Conservation (phyloP, 2,797 vertebrate species). For the Anguilla obscura region DNA sequence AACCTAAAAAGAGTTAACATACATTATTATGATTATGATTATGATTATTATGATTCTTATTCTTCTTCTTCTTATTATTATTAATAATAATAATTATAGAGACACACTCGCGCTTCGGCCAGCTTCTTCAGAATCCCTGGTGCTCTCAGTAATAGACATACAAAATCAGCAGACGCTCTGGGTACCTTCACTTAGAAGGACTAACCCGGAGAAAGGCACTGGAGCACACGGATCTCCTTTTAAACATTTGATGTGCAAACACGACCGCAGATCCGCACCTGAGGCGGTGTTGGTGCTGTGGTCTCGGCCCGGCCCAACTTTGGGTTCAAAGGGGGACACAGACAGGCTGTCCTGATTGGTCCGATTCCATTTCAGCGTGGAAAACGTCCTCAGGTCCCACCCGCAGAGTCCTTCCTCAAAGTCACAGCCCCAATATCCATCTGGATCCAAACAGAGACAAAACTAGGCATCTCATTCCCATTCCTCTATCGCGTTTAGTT, state of each 20-base stretch:
- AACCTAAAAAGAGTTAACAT: slow-evolving; percentile 58
- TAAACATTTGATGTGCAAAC: too few species aligned
- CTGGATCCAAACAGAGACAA: slow-evolving; percentile 38
- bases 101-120: too few species aligned
- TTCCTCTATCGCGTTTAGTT: neutral
- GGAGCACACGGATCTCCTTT: too few species aligned
- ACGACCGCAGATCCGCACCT: slow-evolving; percentile 61
- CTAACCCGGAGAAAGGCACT: too few species aligned
- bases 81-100: too few species aligned
- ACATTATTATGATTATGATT: neutral
- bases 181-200: too few species aligned
- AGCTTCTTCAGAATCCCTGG: too few species aligned
- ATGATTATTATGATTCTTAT: neutral
- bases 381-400: slow-evolving; percentile 57
- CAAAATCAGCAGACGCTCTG: too few species aligned
- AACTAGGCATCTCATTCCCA: neutral
- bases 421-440: slow-evolving; percentile 58
- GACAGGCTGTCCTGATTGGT: slow-evolving; percentile 60
- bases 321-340: slow-evolving; percentile 48
- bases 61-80: too few species aligned
- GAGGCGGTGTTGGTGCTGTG: slow-evolving; percentile 76
- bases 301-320: slow-evolving; percentile 77
- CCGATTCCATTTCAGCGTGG: slow-evolving; percentile 54
- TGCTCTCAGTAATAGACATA: too few species aligned
- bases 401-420: slow-evolving; percentile 72